Evolutionary conservation across 53 echinoderm and acorn worm species (phyloP), one percentile per base, ranked within the genome.

Genomic region (Apostichopus leukothele): DNA sequence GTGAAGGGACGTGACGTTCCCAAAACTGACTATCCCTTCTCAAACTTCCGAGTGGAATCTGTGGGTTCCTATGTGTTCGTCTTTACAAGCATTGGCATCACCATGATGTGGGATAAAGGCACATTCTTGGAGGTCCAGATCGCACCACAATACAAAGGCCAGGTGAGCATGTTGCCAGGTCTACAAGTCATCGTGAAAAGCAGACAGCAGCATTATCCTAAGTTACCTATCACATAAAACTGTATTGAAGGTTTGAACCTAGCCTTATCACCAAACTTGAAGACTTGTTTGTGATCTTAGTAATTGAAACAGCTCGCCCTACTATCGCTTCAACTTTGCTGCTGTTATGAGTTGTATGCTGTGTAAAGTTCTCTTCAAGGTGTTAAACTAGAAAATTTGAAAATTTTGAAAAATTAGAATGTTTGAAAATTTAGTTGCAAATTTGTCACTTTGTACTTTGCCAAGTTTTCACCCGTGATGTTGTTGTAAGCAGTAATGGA

Each of bases 31-130:
- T 66, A 67, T 66, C 68, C 86, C 8, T 3, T 39, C 9, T 81
- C 81, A n/a, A 67, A 68, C 23, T 85, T 95, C 67, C 87, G 90
- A 51, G 93, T 91, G 67, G 85, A 85, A 13, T 3, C 21, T 0
- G 75, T 93, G 4, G 93, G 95, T 57, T 22, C 93, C 16, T 95
- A 90, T 52, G 92, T 98, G 60, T 93, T 91, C 11, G 95, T 98
- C 1, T 95, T 96, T 83, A 98, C 98, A 39, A 60, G 61, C 11
- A 90, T 93, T 23, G 94, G 98, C 21, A 92, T 98, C 19, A 96
- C 95, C 4, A 67, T 98, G 39, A 88, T 91, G 9, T 98, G 98
- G 98, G 98, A 98, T 61, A 89, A 91, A 14, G 96, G 94, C 5
- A 96, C 98, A 1, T 90, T 94, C 75, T 52, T 93, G 7, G 90